phyloP scores from a whole-genome alignment of 2,888 invertebrate genomes.

The Brenthis ino region DNA sequence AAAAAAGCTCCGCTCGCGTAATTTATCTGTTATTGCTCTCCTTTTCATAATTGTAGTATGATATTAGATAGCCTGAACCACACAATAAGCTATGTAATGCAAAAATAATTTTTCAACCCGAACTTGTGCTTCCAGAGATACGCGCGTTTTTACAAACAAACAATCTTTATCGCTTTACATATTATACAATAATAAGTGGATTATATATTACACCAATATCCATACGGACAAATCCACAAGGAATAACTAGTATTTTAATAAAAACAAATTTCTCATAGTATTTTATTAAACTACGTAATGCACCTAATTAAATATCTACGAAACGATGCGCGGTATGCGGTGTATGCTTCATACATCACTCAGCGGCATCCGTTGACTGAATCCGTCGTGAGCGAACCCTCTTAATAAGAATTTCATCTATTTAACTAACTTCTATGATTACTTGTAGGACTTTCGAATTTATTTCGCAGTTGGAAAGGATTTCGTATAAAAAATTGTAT shows the following conservation, averaged over 20 bases:
- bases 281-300: constrained; percentile 7
- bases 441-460: background rate
- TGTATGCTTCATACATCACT: constrained; percentile 53
- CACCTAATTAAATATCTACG: constrained; percentile 45
- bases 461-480: background rate
- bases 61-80: no score
- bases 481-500: no score
- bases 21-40: no score
- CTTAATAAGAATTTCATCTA: constrained; percentile 20
- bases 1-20: no score
- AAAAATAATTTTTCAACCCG: no score
- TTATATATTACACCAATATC: background rate
- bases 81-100: no score
- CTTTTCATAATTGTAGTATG: no score
- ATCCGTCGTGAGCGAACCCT: constrained; percentile 29
- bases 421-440: constrained; percentile 22
- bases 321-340: constrained; percentile 46
- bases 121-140: no score
- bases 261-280: background rate
- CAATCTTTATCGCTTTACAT: no score
- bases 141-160: no score
- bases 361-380: constrained; percentile 42
- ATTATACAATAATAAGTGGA: background rate
- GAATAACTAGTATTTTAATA: constrained; percentile 3
- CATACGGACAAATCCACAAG: no score